A percentile compares a stretch with the other conserved stretches of the same genome.
phyloP scores from a whole-genome alignment of 2,888 invertebrate genomes.

The Hyposoter dolosus region DNA sequence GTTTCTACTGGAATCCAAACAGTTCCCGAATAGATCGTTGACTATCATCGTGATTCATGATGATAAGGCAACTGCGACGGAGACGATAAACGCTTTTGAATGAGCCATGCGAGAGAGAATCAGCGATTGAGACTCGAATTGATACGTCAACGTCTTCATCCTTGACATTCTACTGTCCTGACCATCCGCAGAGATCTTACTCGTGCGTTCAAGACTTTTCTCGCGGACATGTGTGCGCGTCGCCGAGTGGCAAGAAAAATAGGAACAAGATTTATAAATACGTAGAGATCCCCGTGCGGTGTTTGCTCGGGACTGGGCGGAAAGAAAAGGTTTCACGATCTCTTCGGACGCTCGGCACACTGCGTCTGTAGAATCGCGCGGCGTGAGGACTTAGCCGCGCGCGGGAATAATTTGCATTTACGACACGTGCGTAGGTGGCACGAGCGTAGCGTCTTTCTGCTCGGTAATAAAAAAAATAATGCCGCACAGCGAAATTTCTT shows the following conservation, averaged over 20 bases:
- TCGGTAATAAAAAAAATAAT: conserved; percentile 64
- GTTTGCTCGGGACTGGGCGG: conserved; percentile 4
- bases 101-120: conserved; percentile 19
- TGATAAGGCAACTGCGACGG: conserved; percentile 11
- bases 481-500: conserved; percentile 61
- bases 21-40: conserved; percentile 34
- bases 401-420: conserved; percentile 73
- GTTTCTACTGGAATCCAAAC: conserved; percentile 47
- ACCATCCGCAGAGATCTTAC: conserved; percentile 33
- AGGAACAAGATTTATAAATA: conserved; percentile 49
- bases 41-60: conserved; percentile 32
- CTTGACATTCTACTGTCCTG: conserved; percentile 21
- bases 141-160: conserved; percentile 63
- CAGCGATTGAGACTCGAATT: conserved; percentile 57
- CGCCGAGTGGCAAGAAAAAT: conserved; percentile 27
- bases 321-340: conserved; percentile 63
- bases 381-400: conserved; percentile 22
- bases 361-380: conserved; percentile 34
- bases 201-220: conserved; percentile 44
- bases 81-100: conserved; percentile 27
- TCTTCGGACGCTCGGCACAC: conserved; percentile 38
- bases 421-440: conserved; percentile 73
- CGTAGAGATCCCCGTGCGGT: not conserved
- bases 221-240: not conserved
- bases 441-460: conserved; percentile 70